Evolutionary conservation across 2,113 vertebrate species (phyloP), one percentile per base, ranked within the genome.

Genomic region (Salvelinus namaycush): DNA sequence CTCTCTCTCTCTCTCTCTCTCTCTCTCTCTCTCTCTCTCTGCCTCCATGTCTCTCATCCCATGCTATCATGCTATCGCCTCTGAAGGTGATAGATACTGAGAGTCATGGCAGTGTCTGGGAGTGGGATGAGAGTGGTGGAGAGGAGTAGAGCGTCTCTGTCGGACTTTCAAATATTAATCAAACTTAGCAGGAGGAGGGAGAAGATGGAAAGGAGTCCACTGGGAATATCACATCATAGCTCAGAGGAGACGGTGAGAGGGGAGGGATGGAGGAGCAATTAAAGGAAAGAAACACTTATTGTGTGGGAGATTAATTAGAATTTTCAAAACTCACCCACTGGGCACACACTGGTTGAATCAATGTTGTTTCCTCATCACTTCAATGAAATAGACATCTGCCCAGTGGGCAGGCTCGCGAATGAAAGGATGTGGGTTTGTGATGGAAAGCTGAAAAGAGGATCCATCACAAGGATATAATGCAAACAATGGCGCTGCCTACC

Each of bases 111-210:
- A 3, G 69, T 76, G 82, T 86, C 84, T 85, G 83, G 79, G 84
- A 89, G 83, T 83, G 81, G 74, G 78, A 54, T 18, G 86, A 81
- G 84, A 82, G 79, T 8, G 78, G 81, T 84, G 79, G 81, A 71
- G 79, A 70, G 85, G 9, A 44, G 39, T 44, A 9, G 39, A 44
- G 9, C 9, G 39, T 44, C 39, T 89, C 89, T 83, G 80, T 85
- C 88, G 88, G 86, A 85, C 91, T 87, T 89, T 92, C 84, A 92
- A 92, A 91, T 91, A 90, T 92, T 92, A 85, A 92, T 91, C 84
- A 89, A 84, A 88, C 81, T 79, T 77, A 86, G 89, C 82, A 78
- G 73, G 68, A 80, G 88, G 85, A 68, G 74, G 80, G 79, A 11
- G 51, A 2, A 22, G 73, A 18, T 13, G 60, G 51, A 85, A 87